Conservation (phyloP, 1,140 invertebrate species). For the Orchesella cincta region DNA sequence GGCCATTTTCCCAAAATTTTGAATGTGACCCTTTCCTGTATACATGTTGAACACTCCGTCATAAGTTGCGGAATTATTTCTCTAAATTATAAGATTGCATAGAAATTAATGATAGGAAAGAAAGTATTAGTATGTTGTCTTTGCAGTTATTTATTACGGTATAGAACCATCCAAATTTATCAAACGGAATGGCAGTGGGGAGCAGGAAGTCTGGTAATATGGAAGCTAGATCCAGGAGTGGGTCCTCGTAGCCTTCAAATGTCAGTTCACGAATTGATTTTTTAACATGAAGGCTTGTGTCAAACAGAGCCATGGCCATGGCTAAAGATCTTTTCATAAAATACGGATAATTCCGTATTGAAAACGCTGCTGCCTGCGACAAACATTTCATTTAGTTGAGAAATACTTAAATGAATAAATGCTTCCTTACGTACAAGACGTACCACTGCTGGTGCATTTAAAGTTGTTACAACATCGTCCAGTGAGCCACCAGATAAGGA, state of each 20-base stretch:
- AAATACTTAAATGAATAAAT: too few species aligned
- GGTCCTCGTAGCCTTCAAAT: constrained; percentile 75
- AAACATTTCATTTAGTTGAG: too few species aligned
- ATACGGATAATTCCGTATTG: constrained; percentile 57
- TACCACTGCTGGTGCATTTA: constrained; percentile 74
- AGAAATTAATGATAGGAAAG: too few species aligned
- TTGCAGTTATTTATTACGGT: too few species aligned
- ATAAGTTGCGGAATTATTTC: constrained; percentile 68
- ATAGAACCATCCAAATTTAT: constrained; percentile 80
- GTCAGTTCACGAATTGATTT: constrained; percentile 71
- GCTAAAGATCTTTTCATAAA: constrained; percentile 45
- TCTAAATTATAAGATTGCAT: too few species aligned
- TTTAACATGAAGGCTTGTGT: constrained; percentile 62
- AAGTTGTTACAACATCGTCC: constrained; percentile 70
- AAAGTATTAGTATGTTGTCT: too few species aligned
- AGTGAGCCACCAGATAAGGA: constrained; percentile 71
- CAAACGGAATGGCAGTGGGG: constrained; percentile 63
- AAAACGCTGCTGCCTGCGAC: constrained; percentile 67
- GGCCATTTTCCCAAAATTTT: constrained; percentile 65
- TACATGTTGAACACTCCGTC: constrained; percentile 76
- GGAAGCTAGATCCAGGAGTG: constrained; percentile 67
- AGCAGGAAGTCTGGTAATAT: constrained; percentile 60
- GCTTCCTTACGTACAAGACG: too few species aligned
- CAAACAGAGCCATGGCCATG: constrained; percentile 48
- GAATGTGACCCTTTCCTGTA: constrained; percentile 66